A percentile compares a stretch with the other conserved stretches of the same genome.
These are phyloP conservation scores for Conger conger DNA, from an alignment of 2,113 vertebrate genomes.

Conservation along the genomic window DNA sequence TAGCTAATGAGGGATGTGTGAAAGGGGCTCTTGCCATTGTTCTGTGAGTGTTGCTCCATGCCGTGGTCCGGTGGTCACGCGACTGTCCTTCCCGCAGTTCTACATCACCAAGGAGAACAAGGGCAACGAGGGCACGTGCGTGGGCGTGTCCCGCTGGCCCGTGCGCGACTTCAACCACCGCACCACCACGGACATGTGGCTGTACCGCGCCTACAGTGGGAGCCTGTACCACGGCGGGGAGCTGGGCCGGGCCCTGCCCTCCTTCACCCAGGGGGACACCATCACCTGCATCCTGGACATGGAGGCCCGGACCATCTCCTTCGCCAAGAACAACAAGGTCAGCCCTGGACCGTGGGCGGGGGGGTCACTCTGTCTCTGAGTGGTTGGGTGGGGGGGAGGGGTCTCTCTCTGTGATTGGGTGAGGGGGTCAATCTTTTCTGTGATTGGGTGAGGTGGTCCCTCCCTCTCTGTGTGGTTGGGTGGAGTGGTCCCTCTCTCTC, in stretches of 20 bases:
- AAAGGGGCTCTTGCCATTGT: not conserved
- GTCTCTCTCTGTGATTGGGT: not conserved
- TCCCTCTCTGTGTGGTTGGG: too few species aligned
- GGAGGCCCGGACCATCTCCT: slow-evolving; percentile 77
- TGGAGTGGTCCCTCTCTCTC: too few species aligned
- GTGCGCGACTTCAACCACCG: slow-evolving; percentile 77
- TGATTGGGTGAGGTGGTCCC: too few species aligned
- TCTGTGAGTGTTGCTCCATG: not conserved
- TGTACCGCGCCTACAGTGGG: slow-evolving; percentile 79
- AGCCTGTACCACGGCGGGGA: slow-evolving; percentile 78
- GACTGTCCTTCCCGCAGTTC: slow-evolving; percentile 56
- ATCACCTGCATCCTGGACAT: slow-evolving; percentile 79
- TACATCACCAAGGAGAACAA: slow-evolving; percentile 75
- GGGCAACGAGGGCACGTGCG: slow-evolving; percentile 75
- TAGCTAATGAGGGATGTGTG: too few species aligned
- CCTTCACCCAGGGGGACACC: slow-evolving; percentile 77
- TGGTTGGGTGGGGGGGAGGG: too few species aligned
- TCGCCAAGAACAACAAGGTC: slow-evolving; percentile 77
- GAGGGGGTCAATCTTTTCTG: too few species aligned
- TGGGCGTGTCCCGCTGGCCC: slow-evolving; percentile 76
- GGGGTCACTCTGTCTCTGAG: too few species aligned
- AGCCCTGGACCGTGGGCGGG: not conserved
- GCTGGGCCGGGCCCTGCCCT: slow-evolving; percentile 69
- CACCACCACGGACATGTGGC: slow-evolving; percentile 79
- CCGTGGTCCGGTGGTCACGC: not conserved